Conservation (phyloP, 1,140 invertebrate genomes). For the Lasioglossum albipes region DNA sequence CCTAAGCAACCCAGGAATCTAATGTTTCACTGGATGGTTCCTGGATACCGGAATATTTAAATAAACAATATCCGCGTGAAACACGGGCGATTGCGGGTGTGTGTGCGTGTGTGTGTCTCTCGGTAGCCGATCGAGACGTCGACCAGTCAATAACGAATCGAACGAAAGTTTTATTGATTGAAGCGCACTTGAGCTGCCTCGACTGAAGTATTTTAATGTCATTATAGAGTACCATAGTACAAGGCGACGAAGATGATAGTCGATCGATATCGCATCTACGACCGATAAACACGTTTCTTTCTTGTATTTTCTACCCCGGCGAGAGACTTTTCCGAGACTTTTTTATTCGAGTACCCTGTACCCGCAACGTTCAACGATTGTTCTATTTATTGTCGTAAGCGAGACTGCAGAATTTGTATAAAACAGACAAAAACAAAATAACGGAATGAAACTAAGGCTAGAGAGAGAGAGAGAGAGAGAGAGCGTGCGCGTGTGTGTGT, state of each 20-base stretch:
- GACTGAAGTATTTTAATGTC: constrained; percentile 39
- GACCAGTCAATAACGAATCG: constrained; percentile 18
- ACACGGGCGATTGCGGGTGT: background rate
- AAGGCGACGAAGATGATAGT: constrained; percentile 38
- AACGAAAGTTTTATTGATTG: constrained; percentile 17
- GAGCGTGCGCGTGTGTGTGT: no score
- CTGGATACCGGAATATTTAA: background rate
- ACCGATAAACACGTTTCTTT: constrained; percentile 24
- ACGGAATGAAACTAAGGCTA: background rate
- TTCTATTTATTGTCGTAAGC: constrained; percentile 28
- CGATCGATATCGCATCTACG: constrained; percentile 35
- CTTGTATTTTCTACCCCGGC: constrained; percentile 35
- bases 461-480: no score
- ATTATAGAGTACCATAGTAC: constrained; percentile 47
- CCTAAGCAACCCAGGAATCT: no score
- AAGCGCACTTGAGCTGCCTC: background rate
- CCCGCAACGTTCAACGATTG: constrained; percentile 30
- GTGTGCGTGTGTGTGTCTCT: background rate
- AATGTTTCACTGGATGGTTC: background rate
- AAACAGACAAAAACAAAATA: background rate
- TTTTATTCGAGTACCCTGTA: constrained; percentile 9
- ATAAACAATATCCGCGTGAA: background rate
- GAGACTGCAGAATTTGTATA: constrained; percentile 28
- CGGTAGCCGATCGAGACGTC: constrained; percentile 8
- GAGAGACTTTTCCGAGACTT: constrained; percentile 25